Evolutionary conservation across 2,113 vertebrate species (phyloP).

Genomic region (Larimichthys polyactis): DNA sequence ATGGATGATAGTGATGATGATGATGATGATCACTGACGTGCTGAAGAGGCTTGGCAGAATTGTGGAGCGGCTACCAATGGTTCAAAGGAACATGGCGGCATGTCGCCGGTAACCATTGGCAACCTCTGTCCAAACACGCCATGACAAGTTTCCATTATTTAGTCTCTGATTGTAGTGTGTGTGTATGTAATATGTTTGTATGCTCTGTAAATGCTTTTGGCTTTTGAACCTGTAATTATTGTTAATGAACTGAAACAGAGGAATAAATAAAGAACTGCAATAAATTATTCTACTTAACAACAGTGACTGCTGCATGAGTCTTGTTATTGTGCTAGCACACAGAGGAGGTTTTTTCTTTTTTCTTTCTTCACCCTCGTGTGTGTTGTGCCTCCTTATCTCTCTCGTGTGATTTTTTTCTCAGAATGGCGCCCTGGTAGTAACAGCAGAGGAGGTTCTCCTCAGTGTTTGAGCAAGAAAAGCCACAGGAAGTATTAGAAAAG

Average conservation of each 20-base stretch:
- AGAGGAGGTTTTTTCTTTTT: not conserved
- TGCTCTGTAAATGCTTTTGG: slow-evolving; percentile 80
- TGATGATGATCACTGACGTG: slow-evolving; percentile 32
- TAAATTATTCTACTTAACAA: slow-evolving; percentile 87
- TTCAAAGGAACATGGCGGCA: not conserved
- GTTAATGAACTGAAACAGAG: slow-evolving; percentile 75
- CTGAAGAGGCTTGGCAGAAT: slow-evolving; percentile 45
- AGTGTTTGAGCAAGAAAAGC: slow-evolving; percentile 46
- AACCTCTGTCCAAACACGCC: slow-evolving; percentile 24
- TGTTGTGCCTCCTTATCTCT: too few relatives aligned
- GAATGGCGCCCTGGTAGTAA: not conserved
- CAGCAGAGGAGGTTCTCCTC: slow-evolving; percentile 3
- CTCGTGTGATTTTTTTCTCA: not conserved
- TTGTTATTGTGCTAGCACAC: slow-evolving; percentile 10
- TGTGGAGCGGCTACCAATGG: slow-evolving; percentile 12
- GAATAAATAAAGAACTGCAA: slow-evolving; percentile 83
- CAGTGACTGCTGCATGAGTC: not conserved
- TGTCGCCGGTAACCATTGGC: not conserved
- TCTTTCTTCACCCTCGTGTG: too few relatives aligned
- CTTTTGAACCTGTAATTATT: slow-evolving; percentile 84
- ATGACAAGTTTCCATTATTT: slow-evolving; percentile 28
- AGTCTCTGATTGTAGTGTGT: slow-evolving; percentile 62
- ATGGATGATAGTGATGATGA: slow-evolving; percentile 43
- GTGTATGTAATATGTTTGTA: slow-evolving; percentile 69
- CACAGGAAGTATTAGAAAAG: slow-evolving; percentile 52